Percentiles rank a stretch among this genome's conserved stretches.
These are phyloP conservation scores for Salticus scenicus DNA, from an alignment of 2,888 invertebrate genomes.

Conservation along the genomic window DNA sequence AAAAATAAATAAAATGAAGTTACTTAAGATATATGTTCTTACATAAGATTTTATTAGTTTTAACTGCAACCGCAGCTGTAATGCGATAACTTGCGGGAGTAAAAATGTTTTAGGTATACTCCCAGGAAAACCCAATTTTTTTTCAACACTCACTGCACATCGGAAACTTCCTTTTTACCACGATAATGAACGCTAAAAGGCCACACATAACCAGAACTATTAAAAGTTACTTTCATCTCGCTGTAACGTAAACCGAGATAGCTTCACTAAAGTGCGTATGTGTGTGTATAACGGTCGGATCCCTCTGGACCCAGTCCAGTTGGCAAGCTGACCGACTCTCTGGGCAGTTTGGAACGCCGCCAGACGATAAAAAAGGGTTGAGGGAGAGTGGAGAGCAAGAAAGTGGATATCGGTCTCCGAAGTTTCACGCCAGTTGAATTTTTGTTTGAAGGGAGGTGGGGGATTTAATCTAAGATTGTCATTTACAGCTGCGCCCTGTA, in stretches of 20 bases:
- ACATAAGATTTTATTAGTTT: too few species aligned
- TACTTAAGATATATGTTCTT: too few species aligned
- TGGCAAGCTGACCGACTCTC: slow-evolving; percentile 37
- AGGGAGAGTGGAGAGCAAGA: neutral
- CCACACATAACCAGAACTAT: neutral
- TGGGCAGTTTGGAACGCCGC: slow-evolving; percentile 37
- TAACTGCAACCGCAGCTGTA: neutral
- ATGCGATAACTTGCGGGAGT: neutral
- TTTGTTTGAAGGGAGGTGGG: neutral
- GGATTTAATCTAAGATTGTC: slow-evolving; percentile 4
- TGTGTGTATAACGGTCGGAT: neutral
- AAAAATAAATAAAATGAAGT: too few species aligned
- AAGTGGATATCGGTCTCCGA: neutral
- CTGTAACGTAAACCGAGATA: slow-evolving; percentile 7
- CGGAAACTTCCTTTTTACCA: neutral
- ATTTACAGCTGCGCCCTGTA: slow-evolving; percentile 21
- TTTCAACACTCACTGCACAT: neutral
- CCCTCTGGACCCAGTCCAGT: slow-evolving; percentile 54
- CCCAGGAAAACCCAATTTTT: neutral
- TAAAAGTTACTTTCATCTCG: slow-evolving; percentile 3
- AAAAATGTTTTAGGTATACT: neutral
- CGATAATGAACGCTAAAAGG: neutral
- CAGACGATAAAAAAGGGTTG: slow-evolving; percentile 4
- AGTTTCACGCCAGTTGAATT: slow-evolving; percentile 20
- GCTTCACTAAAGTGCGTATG: neutral